phyloP scores from a whole-genome alignment of 2,888 invertebrate species.

The Scaptomyza tumidula region DNA sequence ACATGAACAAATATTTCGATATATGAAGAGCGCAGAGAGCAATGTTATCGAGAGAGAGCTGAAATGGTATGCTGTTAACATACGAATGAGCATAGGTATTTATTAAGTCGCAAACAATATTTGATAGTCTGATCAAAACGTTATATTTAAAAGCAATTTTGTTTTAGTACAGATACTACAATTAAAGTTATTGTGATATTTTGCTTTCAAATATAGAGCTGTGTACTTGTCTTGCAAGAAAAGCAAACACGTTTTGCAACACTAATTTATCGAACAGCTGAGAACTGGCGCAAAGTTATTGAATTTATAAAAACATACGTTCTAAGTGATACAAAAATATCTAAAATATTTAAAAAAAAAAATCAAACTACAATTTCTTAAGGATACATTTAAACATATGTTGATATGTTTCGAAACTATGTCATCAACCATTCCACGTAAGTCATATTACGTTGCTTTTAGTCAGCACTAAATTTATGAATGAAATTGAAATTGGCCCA shows the following conservation, averaged over 20 bases:
- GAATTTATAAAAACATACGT: not conserved
- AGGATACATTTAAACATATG: not conserved
- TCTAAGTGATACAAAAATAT: no score
- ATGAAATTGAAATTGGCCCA: slow-evolving; percentile 42
- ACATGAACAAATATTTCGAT: slow-evolving; percentile 23
- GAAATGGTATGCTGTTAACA: slow-evolving; percentile 23
- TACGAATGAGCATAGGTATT: not conserved
- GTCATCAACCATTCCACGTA: not conserved
- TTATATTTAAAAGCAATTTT: no score
- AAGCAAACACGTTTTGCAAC: slow-evolving; percentile 23
- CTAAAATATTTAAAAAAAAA: not conserved
- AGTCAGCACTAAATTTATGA: slow-evolving; percentile 36
- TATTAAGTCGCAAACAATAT: not conserved
- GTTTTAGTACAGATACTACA: not conserved
- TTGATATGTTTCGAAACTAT: not conserved
- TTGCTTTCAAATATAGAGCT: not conserved
- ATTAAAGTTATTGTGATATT: not conserved
- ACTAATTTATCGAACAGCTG: slow-evolving; percentile 33
- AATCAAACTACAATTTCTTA: not conserved
- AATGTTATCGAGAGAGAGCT: slow-evolving; percentile 7
- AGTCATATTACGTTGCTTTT: not conserved
- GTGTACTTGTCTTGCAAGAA: slow-evolving; percentile 9
- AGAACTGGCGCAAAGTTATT: slow-evolving; percentile 28
- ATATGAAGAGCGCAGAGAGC: slow-evolving; percentile 11
- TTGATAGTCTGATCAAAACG: not conserved